phyloP scores from a whole-genome alignment of 1,140 invertebrate species.

The Platorchestia sp. region DNA sequence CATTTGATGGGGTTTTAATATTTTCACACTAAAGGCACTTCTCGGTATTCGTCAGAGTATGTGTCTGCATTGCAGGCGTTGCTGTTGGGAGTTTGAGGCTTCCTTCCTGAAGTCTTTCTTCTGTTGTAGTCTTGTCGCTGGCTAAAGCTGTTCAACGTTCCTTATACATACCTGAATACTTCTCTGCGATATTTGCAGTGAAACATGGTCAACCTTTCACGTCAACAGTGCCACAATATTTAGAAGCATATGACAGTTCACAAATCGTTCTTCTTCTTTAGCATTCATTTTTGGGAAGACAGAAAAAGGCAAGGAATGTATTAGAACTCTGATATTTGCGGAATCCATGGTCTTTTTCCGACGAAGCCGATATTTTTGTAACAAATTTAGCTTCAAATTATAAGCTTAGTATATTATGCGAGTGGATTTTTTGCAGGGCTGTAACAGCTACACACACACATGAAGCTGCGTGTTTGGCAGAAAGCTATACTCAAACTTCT shows the following conservation, averaged over 20 bases:
- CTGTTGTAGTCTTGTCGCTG: background rate
- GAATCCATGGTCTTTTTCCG: background rate
- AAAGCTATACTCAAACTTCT: too few relatives aligned
- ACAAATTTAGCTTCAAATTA: background rate
- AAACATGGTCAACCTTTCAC: background rate
- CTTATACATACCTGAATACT: background rate
- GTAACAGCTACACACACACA: too few relatives aligned
- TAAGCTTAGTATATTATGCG: background rate
- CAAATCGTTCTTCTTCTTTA: background rate
- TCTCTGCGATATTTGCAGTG: background rate
- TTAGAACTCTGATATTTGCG: background rate
- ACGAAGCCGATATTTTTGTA: background rate
- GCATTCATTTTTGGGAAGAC: background rate
- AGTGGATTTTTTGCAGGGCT: background rate
- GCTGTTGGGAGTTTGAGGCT: background rate
- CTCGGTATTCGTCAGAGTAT: background rate
- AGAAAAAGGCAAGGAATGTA: background rate
- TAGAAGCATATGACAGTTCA: background rate
- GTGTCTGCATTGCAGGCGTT: background rate
- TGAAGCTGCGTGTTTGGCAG: too few relatives aligned
- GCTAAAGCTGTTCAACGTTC: background rate
- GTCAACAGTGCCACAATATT: background rate
- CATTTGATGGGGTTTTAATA: too few relatives aligned
- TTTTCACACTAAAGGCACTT: too few relatives aligned
- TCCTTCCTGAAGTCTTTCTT: background rate